These are phyloP conservation scores for Ctenochaetus hawaiiensis DNA, from an alignment of 2,797 vertebrate species.

Conservation along the genomic window DNA sequence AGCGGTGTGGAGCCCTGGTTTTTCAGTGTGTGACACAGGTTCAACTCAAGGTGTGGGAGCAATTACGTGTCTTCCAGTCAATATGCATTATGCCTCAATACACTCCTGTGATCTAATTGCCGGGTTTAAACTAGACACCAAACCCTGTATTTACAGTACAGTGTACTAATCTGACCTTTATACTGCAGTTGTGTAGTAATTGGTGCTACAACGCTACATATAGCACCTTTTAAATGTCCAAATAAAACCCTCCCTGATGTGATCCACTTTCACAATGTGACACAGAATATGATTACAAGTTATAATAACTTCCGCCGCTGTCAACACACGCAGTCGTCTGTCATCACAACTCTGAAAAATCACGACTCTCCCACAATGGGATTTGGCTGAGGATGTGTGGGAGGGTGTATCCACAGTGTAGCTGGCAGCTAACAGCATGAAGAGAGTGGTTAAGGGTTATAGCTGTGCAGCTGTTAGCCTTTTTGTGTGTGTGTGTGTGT, in stretches of 20 bases:
- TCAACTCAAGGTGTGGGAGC: too few relatives aligned
- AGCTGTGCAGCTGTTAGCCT: constrained; percentile 76
- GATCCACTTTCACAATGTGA: constrained; percentile 51
- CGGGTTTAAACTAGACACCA: too few relatives aligned
- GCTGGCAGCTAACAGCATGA: constrained; percentile 69
- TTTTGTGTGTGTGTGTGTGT: constrained; percentile 34
- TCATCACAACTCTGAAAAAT: constrained; percentile 55
- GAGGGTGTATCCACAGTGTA: constrained; percentile 57
- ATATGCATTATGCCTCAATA: too few relatives aligned
- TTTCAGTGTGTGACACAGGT: too few relatives aligned
- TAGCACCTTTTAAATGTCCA: constrained; percentile 8
- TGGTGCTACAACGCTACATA: too few relatives aligned
- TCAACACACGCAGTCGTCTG: constrained; percentile 54
- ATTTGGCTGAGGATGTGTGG: constrained; percentile 55
- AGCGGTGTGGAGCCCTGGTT: too few relatives aligned
- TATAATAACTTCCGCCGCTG: constrained; percentile 63
- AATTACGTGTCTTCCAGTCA: too few relatives aligned
- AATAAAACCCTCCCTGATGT: constrained; percentile 32
- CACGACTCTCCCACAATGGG: constrained; percentile 48
- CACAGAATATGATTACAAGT: constrained; percentile 53
- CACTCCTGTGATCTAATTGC: too few relatives aligned
- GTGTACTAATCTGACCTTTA: too few relatives aligned
- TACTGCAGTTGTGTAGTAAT: too few relatives aligned
- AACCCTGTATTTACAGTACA: too few relatives aligned
- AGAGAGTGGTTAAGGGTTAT: constrained; percentile 81